phyloP scores from a whole-genome alignment of 2,797 vertebrate species.

The Scolopax bukidnonensis region DNA sequence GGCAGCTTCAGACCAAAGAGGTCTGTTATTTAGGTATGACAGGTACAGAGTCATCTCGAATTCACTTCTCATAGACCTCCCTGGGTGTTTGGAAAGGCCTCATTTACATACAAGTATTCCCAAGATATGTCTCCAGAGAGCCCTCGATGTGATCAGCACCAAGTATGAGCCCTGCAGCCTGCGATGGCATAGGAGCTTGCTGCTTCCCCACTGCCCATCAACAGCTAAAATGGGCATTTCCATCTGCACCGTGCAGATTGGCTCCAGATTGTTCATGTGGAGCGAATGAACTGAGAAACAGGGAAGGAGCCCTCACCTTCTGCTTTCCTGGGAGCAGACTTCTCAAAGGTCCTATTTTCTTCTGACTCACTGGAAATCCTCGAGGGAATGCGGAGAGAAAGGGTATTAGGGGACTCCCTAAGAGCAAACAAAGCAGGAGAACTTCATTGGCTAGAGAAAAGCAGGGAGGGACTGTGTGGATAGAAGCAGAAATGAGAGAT shows the following conservation, averaged over 20 bases:
- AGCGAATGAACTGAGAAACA: neutral
- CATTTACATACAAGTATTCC: fast-evolving
- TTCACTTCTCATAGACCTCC: neutral
- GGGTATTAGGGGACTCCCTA: neutral
- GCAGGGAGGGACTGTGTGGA: neutral
- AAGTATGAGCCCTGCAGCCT: neutral
- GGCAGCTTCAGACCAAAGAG: neutral
- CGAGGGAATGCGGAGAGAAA: neutral
- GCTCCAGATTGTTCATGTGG: neutral
- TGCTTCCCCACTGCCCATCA: neutral
- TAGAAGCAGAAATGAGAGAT: neutral
- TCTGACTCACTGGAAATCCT: neutral
- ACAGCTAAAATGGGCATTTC: neutral
- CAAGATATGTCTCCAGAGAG: neutral
- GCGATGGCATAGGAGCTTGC: fast-evolving
- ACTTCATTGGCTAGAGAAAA: neutral
- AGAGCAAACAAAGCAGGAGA: neutral
- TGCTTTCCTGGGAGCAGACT: neutral
- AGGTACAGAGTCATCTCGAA: neutral
- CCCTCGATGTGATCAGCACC: neutral
- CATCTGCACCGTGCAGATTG: neutral
- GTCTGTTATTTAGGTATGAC: neutral
- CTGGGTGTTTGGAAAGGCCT: neutral
- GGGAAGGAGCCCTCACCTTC: neutral
- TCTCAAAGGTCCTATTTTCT: neutral